Conservation (phyloP, 2,888 invertebrate genomes). For the Sycophila texana region DNA sequence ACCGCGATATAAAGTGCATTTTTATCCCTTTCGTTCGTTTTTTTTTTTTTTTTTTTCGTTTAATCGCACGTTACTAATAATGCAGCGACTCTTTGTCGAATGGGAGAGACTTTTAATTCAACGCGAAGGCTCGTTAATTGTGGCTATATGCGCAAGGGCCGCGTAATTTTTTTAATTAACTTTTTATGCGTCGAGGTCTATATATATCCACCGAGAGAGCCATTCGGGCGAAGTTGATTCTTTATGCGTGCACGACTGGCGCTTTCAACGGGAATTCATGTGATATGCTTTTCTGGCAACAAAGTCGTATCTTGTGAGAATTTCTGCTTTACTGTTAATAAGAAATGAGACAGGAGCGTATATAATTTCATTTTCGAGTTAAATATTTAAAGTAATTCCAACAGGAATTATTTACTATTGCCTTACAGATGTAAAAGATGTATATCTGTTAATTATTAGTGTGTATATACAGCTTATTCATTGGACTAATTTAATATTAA, state of each 20-base stretch:
- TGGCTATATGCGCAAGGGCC: not conserved
- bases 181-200: not conserved
- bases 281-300: not conserved
- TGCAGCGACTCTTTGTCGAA: slow-evolving; percentile 1
- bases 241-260: not conserved
- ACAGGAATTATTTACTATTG: no score
- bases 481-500: no score
- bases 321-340: not conserved
- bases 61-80: slow-evolving; percentile 4
- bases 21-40: not conserved
- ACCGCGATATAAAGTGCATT: not conserved
- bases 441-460: no score
- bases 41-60: not conserved
- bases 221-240: not conserved
- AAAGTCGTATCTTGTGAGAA: no score
- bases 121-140: slow-evolving; percentile 28
- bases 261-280: not conserved
- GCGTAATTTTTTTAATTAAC: slow-evolving; percentile 21
- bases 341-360: no score
- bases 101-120: not conserved
- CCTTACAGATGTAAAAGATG: no score
- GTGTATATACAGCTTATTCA: no score
- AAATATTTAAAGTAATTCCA: no score
- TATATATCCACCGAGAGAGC: not conserved
- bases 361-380: no score